phyloP scores from a whole-genome alignment of 2,797 vertebrate species.

The Bovichtus diacanthus region DNA sequence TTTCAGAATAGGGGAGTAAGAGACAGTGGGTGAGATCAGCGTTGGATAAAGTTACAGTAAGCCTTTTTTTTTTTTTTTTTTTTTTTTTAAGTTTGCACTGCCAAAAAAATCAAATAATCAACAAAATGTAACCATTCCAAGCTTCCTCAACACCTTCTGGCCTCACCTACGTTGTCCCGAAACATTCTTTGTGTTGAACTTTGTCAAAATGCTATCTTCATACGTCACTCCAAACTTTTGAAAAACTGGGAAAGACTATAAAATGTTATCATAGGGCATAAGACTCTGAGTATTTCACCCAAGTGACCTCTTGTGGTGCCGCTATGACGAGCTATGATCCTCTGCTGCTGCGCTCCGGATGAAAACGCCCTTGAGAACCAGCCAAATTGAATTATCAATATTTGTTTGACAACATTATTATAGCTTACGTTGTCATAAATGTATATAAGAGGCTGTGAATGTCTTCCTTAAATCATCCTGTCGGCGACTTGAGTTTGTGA shows the following conservation, averaged over 20 bases:
- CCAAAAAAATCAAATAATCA: background rate
- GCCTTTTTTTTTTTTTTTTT: background rate
- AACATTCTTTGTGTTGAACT: background rate
- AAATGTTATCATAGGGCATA: background rate
- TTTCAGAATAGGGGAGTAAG: background rate
- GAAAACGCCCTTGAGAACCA: background rate
- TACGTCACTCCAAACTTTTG: background rate
- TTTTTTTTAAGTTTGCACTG: background rate
- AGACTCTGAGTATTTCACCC: slow-evolving; percentile 25
- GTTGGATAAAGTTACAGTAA: slow-evolving; percentile 23
- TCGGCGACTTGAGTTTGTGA: background rate
- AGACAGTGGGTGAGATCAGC: slow-evolving; percentile 25
- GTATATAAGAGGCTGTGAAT: background rate
- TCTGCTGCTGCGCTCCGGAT: slow-evolving; percentile 10
- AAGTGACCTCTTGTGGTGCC: slow-evolving; percentile 21
- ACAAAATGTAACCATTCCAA: background rate
- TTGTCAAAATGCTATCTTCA: background rate
- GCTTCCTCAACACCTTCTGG: background rate
- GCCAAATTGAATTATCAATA: slow-evolving; percentile 36
- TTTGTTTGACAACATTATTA: background rate
- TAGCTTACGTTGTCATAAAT: slow-evolving; percentile 4
- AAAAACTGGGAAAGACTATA: background rate
- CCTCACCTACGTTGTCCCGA: background rate
- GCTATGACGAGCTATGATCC: slow-evolving; percentile 30
- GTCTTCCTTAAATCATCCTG: background rate